Evolutionary conservation across 1,140 invertebrate species (phyloP), one percentile per base, ranked within the genome.

Genomic region (Caerostris extrusa): DNA sequence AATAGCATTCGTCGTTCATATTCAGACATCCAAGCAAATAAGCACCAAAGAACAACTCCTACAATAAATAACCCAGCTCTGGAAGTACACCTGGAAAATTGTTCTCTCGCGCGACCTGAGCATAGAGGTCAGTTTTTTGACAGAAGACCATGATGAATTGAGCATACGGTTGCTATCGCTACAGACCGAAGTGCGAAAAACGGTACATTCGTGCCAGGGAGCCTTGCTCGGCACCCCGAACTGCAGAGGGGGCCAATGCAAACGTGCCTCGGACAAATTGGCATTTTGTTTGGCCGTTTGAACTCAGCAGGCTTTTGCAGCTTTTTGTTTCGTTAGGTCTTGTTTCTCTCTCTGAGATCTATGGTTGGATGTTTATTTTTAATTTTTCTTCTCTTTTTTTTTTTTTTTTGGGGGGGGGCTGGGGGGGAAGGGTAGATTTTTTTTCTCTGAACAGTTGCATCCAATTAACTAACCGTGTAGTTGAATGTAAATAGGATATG

Each of bases 101-200:
- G 10, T 14, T 64, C 61, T 64, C 61, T 64, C 61, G 12, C 12
- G 12, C 71, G 71, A 77, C 71, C 71, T 17, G 8, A 17, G 19
- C 17, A 3, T 10, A 50, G 86, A 50, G 86, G 86, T 88, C 86
- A 88, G 12, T 8, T 61, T 53, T 7, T 50, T 88, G 86, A 88
- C 86, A 88, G 86, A 88, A 67, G 55, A 88, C 61, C 55, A 88
- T 88, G 86, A 88, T 67, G 61, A 88, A 88, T 88, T 17, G 86
- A 61, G 58, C 58, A 55, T 67, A 57, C 53, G 50, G 86, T 88
- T 88, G 86, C 86, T 67, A 61, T 61, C 86, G 61, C 17, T 88
- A 53, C 86, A 19, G 55, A 88, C 50, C 19, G 61, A 88, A 88
- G 86, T 88, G 86, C 58, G 86, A 88, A 88, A 88, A 88, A 88